A percentile compares a stretch with the other conserved stretches of the same genome.
Conservation (phyloP, 2,797 vertebrate genomes). For the Xenops minutus region DNA sequence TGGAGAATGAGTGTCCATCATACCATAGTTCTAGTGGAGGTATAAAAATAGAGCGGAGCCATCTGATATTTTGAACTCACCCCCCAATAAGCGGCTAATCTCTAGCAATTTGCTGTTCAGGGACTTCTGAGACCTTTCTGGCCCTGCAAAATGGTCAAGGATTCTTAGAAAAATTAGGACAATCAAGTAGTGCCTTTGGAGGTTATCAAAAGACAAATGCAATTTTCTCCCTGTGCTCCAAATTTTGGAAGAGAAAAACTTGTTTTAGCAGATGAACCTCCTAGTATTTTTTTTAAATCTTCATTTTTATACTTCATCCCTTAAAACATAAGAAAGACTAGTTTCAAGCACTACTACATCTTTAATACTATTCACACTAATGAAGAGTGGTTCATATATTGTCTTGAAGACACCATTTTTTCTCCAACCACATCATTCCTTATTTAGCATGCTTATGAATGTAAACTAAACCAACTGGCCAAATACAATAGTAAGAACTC, state of each 20-base stretch:
- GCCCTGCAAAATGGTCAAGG: background rate
- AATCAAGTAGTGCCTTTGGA: background rate
- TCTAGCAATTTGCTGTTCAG: background rate
- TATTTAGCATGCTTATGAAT: background rate
- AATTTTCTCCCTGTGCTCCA: background rate
- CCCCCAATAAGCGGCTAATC: background rate
- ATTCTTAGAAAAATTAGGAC: background rate
- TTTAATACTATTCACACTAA: background rate
- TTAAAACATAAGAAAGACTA: background rate
- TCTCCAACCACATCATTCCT: background rate
- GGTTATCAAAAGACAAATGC: background rate
- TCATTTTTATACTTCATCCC: background rate
- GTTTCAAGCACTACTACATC: background rate
- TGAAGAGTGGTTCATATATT: background rate
- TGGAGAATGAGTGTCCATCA: background rate
- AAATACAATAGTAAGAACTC: background rate
- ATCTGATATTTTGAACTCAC: background rate
- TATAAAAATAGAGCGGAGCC: background rate
- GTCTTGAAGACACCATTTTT: background rate
- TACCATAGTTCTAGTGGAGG: background rate
- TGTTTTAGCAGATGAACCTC: background rate
- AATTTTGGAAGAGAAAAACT: background rate
- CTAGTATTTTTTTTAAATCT: background rate
- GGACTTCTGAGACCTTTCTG: background rate
- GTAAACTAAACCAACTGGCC: background rate